Evolutionary conservation across 2,113 vertebrate species (phyloP).

Genomic region (Oxygymnocypris stewartii): DNA sequence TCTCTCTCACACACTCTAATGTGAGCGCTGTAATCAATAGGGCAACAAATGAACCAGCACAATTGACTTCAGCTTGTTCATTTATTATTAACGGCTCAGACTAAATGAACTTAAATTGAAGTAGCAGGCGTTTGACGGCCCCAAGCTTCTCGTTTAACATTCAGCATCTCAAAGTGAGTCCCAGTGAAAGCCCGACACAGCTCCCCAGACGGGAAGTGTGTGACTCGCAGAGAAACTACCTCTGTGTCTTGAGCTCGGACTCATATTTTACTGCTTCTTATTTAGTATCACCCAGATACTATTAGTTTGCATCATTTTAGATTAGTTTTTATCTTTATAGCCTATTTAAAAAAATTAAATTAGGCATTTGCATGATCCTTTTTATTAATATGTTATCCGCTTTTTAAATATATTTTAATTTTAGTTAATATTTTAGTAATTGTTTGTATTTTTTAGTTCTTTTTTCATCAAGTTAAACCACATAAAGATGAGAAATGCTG

Average conservation of each 20-base stretch:
- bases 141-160: constrained; percentile 43
- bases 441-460: no score
- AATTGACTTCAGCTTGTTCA: constrained; percentile 57
- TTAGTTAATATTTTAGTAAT: no score
- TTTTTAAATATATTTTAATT: no score
- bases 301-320: no score
- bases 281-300: not conserved
- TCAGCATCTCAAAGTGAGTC: constrained; percentile 31
- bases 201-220: not conserved
- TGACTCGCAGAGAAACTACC: not conserved
- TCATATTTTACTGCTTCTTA: not conserved
- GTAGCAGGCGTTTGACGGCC: constrained; percentile 29
- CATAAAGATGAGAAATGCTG: no score
- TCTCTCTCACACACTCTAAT: constrained; percentile 10
- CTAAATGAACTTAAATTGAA: constrained; percentile 57
- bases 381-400: no score
- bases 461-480: no score
- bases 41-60: constrained; percentile 53
- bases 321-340: no score
- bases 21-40: constrained; percentile 47
- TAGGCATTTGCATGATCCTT: no score
- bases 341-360: no score
- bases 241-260: no score
- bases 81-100: constrained; percentile 61
- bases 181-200: not conserved